phyloP scores from a whole-genome alignment of 2,797 vertebrate species.

The Erethizon dorsatum region DNA sequence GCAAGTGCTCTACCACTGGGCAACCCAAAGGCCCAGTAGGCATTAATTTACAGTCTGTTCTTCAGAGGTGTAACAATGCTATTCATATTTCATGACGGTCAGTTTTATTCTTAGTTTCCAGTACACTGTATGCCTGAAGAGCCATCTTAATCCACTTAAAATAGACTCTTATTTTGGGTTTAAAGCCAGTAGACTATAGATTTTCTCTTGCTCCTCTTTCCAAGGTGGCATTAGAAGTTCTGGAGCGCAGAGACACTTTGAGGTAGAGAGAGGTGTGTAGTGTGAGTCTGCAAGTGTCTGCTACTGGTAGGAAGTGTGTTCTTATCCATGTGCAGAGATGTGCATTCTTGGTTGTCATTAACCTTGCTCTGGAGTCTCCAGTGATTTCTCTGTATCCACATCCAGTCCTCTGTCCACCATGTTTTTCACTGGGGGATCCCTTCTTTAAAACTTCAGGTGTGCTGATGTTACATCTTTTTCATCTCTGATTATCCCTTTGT shows the following conservation, averaged over 20 bases:
- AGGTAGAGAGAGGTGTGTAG: neutral
- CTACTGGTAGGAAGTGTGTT: neutral
- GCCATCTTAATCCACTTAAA: neutral
- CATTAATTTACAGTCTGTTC: neutral
- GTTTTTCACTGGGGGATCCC: neutral
- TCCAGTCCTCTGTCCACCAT: neutral
- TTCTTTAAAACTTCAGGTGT: neutral
- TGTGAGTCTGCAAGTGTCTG: neutral
- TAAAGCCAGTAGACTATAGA: neutral
- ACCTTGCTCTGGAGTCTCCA: accelerated
- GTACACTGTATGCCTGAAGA: neutral
- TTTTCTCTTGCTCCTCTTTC: neutral
- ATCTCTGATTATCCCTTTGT: neutral
- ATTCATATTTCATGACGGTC: neutral
- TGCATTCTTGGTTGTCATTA: neutral
- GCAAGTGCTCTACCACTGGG: neutral
- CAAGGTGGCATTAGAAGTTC: neutral
- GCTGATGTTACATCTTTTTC: neutral
- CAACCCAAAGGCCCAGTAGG: neutral
- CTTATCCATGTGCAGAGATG: accelerated
- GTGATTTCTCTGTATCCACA: neutral
- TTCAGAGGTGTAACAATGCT: neutral
- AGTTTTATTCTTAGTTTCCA: neutral
- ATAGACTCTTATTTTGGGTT: neutral
- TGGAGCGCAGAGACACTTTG: neutral